These are phyloP conservation scores for Mus musculus DNA, from an alignment of 2,113 vertebrate genomes.

Conservation along the genomic window DNA sequence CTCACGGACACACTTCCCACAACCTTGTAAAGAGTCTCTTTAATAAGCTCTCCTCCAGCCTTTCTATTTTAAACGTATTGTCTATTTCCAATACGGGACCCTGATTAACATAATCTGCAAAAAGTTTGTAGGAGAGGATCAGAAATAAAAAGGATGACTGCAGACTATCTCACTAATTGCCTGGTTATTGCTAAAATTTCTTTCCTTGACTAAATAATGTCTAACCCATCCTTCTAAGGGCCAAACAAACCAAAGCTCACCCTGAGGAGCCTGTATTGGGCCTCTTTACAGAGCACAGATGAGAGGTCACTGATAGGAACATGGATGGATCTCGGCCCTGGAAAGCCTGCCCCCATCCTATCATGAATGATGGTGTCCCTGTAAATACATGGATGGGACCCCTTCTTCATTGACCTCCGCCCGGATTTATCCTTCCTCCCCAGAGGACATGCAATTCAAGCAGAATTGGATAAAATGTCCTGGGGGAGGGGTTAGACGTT, in stretches of 20 bases:
- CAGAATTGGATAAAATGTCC: not conserved
- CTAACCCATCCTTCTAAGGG: not conserved
- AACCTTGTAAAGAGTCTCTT: not conserved
- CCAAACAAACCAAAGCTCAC: not conserved
- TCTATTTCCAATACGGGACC: not conserved
- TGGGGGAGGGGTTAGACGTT: not conserved
- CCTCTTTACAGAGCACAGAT: not conserved
- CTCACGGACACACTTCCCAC: not conserved
- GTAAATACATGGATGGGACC: not conserved
- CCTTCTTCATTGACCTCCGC: not conserved
- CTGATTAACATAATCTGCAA: not conserved
- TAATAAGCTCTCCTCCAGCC: not conserved
- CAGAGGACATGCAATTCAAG: too few species aligned
- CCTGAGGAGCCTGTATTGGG: not conserved
- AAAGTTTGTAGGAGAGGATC: not conserved
- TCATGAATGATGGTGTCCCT: not conserved
- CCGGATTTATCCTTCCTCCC: not conserved
- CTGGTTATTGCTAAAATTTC: not conserved
- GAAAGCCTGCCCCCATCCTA: not conserved
- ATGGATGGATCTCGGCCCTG: not conserved
- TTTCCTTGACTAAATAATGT: not conserved
- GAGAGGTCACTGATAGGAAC: not conserved
- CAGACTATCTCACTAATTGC: not conserved
- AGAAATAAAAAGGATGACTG: not conserved
- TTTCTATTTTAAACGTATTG: constrained; percentile 2